Base-by-base conservation (phyloP, 2,113 vertebrate genomes). In the Cathartes aura region DNA sequence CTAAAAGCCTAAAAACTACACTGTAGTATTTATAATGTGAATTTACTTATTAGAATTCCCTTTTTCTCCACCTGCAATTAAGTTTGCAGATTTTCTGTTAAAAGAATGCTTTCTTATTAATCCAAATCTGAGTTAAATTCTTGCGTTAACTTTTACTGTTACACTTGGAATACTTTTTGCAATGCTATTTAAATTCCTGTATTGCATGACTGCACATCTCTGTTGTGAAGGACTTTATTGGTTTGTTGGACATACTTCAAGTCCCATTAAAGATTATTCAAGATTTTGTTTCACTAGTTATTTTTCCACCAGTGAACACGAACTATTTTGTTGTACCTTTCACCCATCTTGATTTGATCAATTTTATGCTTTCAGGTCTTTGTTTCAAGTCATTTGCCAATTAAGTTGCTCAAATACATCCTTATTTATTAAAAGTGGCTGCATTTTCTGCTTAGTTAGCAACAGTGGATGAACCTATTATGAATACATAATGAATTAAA, bases 271-370 rank as follows among this genome's bases (percentile, higher is more conserved):
- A 95, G 43, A 68, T 71, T 79, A 95, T 53, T 84, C 71, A 68
- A 34, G 32, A 75, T 96, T 94, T 95, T 76, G 82, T 97, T 94
- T 95, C 91, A 89, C 56, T 89, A 70, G 66, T 91, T 93, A 82
- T 90, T 97, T 93, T 96, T 76, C 92, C 71, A 81, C 42, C 82
- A 92, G 53, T 48, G 82, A 96, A 89, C 85, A 82, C 20, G 73
- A 95, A 89, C 80, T 92, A 68, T 93, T 82, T 72, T 90, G 36
- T 55, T 90, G 53, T 29, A 87, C 27, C 29, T 88, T 90, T 89
- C 60, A 87, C 36, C 3, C 1, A 48, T 67, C 36, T 73, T 84
- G 75, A 90, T 72, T 87, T 87, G 56, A 92, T 94, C 43, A 70
- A 82, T 71, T 94, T 95, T 96, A 83, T 85, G 66, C 43, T 78